Base-by-base conservation (phyloP, 2,888 invertebrate genomes). In the Cristatella mucedo region DNA sequence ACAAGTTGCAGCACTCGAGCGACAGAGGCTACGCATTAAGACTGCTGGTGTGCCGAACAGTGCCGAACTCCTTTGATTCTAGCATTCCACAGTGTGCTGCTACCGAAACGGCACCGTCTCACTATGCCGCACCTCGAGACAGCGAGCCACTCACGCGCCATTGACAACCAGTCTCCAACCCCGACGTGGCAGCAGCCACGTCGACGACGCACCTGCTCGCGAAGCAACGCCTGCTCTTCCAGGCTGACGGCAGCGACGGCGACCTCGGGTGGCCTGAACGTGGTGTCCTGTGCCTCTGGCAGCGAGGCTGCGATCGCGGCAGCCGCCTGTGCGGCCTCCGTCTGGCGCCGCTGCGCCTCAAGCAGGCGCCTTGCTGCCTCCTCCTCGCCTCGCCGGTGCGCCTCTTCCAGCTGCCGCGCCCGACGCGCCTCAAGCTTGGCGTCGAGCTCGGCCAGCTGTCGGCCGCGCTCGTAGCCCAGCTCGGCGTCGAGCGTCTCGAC, bases 131-230 rank as follows among this genome's bases (percentile, higher is more conserved):
- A n/a, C n/a, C n/a, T n/a, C n/a, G n/a, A n/a, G n/a, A n/a, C n/a
- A n/a, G n/a, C n/a, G n/a, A n/a, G n/a, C n/a, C n/a, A n/a, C n/a
- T n/a, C n/a, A n/a, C n/a, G n/a, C n/a, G n/a, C n/a, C n/a, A n/a
- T n/a, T n/a, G n/a, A n/a, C n/a, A n/a, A n/a, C n/a, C n/a, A n/a
- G n/a, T n/a, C n/a, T n/a, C n/a, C n/a, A n/a, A n/a, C n/a, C n/a
- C n/a, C n/a, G n/a, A n/a, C n/a, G n/a, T n/a, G n/a, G n/a, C n/a
- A n/a, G n/a, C n/a, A n/a, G n/a, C n/a, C n/a, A n/a, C n/a, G n/a
- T n/a, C n/a, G n/a, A n/a, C n/a, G n/a, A n/a, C 43, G 40, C 39
- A 59, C 59, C 53, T 61, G 60, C 43, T 57, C 50, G 39, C 54
- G 55, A 40, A 49, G 53, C n/a, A 61, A 46, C 15, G 57, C 57